phyloP scores from a whole-genome alignment of 1,140 invertebrate genomes.

The Cherax quadricarinatus region DNA sequence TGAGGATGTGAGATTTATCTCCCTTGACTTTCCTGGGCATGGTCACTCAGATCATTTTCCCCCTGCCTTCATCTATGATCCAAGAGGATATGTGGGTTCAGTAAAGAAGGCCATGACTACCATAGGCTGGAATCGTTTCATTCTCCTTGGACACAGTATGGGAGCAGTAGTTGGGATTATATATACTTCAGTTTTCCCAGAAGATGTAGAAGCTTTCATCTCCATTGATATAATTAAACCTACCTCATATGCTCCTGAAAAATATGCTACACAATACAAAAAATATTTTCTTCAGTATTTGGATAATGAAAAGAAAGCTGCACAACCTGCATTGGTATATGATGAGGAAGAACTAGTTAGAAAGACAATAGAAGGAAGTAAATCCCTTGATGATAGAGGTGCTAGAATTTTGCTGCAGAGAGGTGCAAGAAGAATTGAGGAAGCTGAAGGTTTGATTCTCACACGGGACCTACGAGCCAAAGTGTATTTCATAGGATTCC shows the following conservation, averaged over 20 bases:
- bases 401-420: constrained; percentile 65
- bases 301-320: constrained; percentile 69
- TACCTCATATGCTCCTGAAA: constrained; percentile 71
- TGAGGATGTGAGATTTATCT: constrained; percentile 58
- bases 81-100: constrained; percentile 64
- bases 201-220: constrained; percentile 70
- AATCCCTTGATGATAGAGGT: constrained; percentile 69
- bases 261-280: constrained; percentile 38
- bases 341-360: constrained; percentile 63
- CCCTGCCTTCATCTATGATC: constrained; percentile 73
- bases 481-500: constrained; percentile 67
- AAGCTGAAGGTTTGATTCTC: constrained; percentile 56
- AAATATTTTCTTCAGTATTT: constrained; percentile 65
- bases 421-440: constrained; percentile 48
- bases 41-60: constrained; percentile 74
- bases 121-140: constrained; percentile 70
- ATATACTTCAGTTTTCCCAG: constrained; percentile 67
- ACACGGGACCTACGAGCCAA: constrained; percentile 67
- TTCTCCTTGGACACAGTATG: constrained; percentile 72
- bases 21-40: constrained; percentile 75
- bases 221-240: constrained; percentile 71
- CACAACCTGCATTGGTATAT: constrained; percentile 57
- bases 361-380: constrained; percentile 68
- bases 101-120: constrained; percentile 64
- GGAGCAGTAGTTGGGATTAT: constrained; percentile 69